Evolutionary conservation across 2,113 vertebrate species (phyloP).

Genomic region (Oryzias woworae): DNA sequence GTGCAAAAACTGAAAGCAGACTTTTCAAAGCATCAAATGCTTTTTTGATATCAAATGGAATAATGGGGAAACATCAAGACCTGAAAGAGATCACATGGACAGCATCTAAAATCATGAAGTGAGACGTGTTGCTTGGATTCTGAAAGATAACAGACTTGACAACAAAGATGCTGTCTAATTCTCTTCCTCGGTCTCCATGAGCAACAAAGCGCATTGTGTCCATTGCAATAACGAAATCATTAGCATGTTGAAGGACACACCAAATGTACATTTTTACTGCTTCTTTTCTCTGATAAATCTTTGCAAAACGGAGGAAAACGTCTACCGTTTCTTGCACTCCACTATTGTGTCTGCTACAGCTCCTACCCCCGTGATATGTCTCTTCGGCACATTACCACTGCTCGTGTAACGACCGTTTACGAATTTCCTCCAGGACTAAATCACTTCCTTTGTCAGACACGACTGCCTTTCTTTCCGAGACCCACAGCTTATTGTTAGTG

Average conservation of each 20-base stretch:
- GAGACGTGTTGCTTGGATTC: slow-evolving; percentile 46
- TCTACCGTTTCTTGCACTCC: slow-evolving; percentile 25
- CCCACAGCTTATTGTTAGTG: slow-evolving; percentile 77
- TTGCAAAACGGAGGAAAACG: slow-evolving; percentile 18
- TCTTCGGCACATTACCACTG: slow-evolving; percentile 55
- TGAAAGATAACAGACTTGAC: slow-evolving; percentile 26
- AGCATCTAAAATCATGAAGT: slow-evolving; percentile 38
- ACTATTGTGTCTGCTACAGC: slow-evolving; percentile 40
- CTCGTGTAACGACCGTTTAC: slow-evolving; percentile 51
- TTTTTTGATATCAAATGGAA: slow-evolving; percentile 58
- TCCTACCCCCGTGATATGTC: slow-evolving; percentile 57
- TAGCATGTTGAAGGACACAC: slow-evolving; percentile 40
- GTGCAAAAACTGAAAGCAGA: slow-evolving; percentile 23
- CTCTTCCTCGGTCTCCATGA: slow-evolving; percentile 25
- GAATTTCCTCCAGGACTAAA: slow-evolving; percentile 69
- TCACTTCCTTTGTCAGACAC: slow-evolving; percentile 73
- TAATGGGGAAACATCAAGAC: slow-evolving; percentile 54
- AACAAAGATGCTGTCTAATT: slow-evolving; percentile 38
- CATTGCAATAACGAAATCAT: slow-evolving; percentile 37
- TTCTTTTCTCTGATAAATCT: slow-evolving; percentile 40
- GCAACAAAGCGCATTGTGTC: slow-evolving; percentile 38
- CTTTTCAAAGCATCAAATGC: slow-evolving; percentile 53
- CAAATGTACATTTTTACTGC: slow-evolving; percentile 36
- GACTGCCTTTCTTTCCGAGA: slow-evolving; percentile 67
- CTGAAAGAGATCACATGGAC: slow-evolving; percentile 29